Evolutionary conservation across 2,797 vertebrate genomes (phyloP).

Genomic region (Bradypodion pumilum): DNA sequence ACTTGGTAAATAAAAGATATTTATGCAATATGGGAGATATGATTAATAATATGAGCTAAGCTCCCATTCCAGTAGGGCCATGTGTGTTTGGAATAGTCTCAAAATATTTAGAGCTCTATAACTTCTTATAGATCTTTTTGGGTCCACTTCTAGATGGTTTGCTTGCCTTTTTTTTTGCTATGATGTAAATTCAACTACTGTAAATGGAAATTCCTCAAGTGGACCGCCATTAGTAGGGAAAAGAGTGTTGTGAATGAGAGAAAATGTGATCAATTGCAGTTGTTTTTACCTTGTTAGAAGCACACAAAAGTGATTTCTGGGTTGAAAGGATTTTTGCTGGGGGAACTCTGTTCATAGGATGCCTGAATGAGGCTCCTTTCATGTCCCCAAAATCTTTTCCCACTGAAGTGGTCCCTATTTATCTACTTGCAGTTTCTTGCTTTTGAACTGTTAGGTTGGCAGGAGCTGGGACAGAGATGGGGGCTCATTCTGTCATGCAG

Average conservation of each 20-base stretch:
- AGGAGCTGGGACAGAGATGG: too few relatives aligned
- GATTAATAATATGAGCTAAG: constrained; percentile 5
- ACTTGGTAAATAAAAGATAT: constrained; percentile 13
- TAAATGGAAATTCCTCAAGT: not conserved
- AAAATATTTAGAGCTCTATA: not conserved
- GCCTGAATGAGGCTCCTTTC: too few relatives aligned
- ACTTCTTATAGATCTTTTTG: constrained; percentile 9
- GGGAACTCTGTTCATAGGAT: too few relatives aligned
- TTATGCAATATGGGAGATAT: not conserved
- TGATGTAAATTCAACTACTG: not conserved
- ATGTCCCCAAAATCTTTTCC: too few relatives aligned
- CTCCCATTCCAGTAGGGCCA: not conserved
- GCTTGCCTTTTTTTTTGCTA: not conserved
- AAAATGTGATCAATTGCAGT: not conserved
- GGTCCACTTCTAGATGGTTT: not conserved
- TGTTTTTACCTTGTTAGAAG: too few relatives aligned
- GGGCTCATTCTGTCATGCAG: too few relatives aligned
- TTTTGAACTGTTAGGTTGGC: too few relatives aligned
- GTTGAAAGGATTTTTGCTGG: too few relatives aligned
- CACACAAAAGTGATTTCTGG: too few relatives aligned
- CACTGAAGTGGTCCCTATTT: too few relatives aligned
- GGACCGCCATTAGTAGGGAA: not conserved
- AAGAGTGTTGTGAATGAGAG: not conserved
- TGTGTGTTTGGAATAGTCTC: constrained; percentile 11
- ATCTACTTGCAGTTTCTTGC: too few relatives aligned